A percentile compares a stretch with the other conserved stretches of the same genome.
These are phyloP conservation scores for Drymonia ruficornis DNA, from an alignment of 2,888 invertebrate genomes.

Conservation along the genomic window DNA sequence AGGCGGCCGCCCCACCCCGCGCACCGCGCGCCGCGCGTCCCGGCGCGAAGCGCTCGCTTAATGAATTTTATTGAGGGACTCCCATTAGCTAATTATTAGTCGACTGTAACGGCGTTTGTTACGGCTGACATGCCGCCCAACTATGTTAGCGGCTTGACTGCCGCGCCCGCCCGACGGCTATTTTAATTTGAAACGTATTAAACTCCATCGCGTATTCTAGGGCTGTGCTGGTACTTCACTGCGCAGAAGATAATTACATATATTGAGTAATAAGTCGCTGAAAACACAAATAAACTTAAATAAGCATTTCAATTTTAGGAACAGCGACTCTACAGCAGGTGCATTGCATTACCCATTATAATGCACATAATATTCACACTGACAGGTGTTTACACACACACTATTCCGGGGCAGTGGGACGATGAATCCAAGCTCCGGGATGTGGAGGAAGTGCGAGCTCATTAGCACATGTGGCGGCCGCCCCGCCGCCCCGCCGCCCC, in stretches of 20 bases:
- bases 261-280: too few relatives aligned
- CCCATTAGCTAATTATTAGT: slow-evolving; percentile 47
- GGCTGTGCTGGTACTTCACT: not conserved
- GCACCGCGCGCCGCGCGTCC: slow-evolving; percentile 16
- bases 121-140: slow-evolving; percentile 7
- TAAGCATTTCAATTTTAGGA: too few relatives aligned
- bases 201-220: slow-evolving; percentile 9
- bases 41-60: slow-evolving; percentile 35
- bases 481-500: not conserved
- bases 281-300: too few relatives aligned
- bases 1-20: slow-evolving; percentile 23
- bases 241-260: too few relatives aligned
- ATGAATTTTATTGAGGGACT: slow-evolving; percentile 43
- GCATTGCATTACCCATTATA: too few relatives aligned
- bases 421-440: not conserved
- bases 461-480: slow-evolving; percentile 5
- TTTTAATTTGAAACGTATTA: slow-evolving; percentile 16
- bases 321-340: too few relatives aligned
- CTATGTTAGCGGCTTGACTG: slow-evolving; percentile 4
- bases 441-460: slow-evolving; percentile 2
- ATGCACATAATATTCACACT: too few relatives aligned
- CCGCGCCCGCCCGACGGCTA: slow-evolving; percentile 14
- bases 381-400: not conserved
- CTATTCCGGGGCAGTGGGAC: not conserved
- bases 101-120: slow-evolving; percentile 22